Evolutionary conservation across 2,888 invertebrate species (phyloP), one percentile per base, ranked within the genome.

Genomic region (Catocala nupta): DNA sequence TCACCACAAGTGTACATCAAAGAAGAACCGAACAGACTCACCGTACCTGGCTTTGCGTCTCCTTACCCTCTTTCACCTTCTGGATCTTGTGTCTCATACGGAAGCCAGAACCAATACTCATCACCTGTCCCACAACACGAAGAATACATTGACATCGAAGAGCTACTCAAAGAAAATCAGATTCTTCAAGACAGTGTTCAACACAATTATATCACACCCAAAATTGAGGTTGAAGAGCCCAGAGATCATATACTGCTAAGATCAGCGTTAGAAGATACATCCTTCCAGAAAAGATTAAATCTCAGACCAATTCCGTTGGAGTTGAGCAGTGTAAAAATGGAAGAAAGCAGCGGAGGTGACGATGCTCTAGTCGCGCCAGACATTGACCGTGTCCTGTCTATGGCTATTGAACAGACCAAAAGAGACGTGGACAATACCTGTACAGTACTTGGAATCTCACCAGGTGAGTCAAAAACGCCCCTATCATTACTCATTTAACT

Each of bases 351-450:
- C 68, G 95, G 94, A 62, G 94, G 93, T 12, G 94, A 93, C 59
- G 95, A 95, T 16, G 94, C 95, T 56, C 89, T 96, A 53, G 96
- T 96, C 55, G 95, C 96, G 55, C 97, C 97, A 77, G 96, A 96
- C 80, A 97, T 98, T 75, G 98, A 97, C 86, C 97, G 97, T 12
- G 97, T 98, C 43, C 95, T 98, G 57, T 97, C 96, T 67, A 95
- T 98, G 91, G 98, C 98, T 36, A 97, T 98, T 79, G 97, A 98
- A 85, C 97, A 98, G 87, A 96, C 97, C 74, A 96, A 97, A 81
- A 96, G 97, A 83, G 98, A 98, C 86, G 97, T 98, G 56, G 97
- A 97, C 87, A 97, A 96, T 84, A 97, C 98, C 9, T 98, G 98
- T 91, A 96, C 96, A 58, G 96, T 97, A 77, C 95, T 98, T 82